Conservation (phyloP, 2,797 vertebrate species). For the Sebastes steindachneri region DNA sequence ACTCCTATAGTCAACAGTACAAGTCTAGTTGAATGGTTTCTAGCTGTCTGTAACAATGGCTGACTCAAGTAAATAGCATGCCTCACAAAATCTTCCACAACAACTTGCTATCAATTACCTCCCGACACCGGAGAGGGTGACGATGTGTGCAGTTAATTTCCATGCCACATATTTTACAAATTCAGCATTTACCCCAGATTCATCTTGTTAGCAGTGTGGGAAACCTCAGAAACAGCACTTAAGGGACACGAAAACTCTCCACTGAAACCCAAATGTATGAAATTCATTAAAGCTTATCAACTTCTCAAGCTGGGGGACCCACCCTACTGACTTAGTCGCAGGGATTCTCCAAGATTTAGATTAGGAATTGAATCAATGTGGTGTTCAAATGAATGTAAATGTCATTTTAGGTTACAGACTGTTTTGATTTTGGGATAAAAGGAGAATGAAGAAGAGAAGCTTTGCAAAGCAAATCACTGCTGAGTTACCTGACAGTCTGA, state of each 20-base stretch:
- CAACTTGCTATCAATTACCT: not conserved
- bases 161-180: not conserved
- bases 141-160: not conserved
- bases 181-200: constrained; percentile 1
- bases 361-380: not conserved
- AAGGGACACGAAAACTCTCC: not conserved
- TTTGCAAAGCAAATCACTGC: constrained; percentile 31
- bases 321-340: not conserved
- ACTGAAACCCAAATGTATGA: not conserved
- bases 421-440: constrained; percentile 17
- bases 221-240: not conserved
- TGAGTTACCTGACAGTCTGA: constrained; percentile 66
- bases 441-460: constrained; percentile 6
- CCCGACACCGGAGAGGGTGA: not conserved
- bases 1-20: not conserved
- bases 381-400: not conserved
- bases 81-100: not conserved
- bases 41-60: not conserved
- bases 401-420: not conserved
- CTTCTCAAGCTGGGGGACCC: not conserved
- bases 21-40: not conserved
- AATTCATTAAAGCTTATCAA: not conserved
- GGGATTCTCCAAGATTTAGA: not conserved
- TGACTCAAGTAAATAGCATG: not conserved
- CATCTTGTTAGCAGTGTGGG: not conserved